Percentiles rank a stretch among this genome's conserved stretches.
Conservation (phyloP, 2,113 vertebrate genomes). For the Eurypyga helias region DNA sequence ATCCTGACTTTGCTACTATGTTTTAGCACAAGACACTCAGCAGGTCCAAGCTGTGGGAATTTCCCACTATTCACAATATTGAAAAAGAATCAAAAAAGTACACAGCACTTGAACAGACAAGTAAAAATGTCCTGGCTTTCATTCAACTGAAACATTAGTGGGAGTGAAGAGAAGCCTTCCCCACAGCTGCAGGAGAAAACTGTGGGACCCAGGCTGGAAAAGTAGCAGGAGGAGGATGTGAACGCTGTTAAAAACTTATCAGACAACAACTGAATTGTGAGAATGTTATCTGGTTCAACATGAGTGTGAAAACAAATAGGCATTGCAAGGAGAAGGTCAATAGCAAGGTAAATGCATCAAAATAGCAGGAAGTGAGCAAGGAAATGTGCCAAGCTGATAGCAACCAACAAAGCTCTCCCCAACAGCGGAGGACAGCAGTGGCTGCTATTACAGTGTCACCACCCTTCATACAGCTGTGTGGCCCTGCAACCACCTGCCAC, state of each 20-base stretch:
- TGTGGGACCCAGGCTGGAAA: neutral
- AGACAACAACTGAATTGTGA: conserved; percentile 61
- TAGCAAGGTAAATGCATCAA: conserved; percentile 71
- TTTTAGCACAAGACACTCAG: neutral
- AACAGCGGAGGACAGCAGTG: rapidly evolving
- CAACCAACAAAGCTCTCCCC: neutral
- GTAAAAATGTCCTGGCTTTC: neutral
- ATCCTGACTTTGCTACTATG: neutral
- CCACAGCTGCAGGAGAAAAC: neutral
- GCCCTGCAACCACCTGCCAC: neutral
- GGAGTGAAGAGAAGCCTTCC: neutral
- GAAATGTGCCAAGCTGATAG: neutral
- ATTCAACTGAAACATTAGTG: neutral
- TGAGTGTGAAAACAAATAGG: conserved; percentile 48
- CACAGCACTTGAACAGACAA: neutral
- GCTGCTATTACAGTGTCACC: neutral
- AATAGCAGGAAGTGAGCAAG: conserved; percentile 68
- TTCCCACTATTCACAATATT: neutral
- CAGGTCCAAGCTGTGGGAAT: neutral
- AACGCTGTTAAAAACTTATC: conserved; percentile 72
- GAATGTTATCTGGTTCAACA: conserved; percentile 74
- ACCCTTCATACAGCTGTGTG: neutral
- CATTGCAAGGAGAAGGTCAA: conserved; percentile 57
- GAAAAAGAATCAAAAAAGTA: neutral
- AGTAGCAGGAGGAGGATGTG: conserved; percentile 42